A percentile compares a stretch with the other conserved stretches of the same genome.
phyloP scores from a whole-genome alignment of 1,140 invertebrate genomes.

The Aporrectodea caliginosa region DNA sequence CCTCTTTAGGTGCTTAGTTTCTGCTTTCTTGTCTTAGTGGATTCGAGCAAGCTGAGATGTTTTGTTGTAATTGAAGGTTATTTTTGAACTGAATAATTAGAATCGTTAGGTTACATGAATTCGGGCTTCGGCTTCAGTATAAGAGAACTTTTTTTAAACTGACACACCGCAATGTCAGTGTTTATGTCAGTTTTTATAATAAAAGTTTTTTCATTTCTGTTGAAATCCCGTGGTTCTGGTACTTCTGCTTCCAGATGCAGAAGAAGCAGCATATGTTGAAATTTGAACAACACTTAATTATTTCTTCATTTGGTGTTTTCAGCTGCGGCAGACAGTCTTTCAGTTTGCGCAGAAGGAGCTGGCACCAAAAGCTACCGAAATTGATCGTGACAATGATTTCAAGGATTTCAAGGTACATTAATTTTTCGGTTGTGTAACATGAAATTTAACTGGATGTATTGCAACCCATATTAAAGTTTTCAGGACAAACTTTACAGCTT shows the following conservation, averaged over 20 bases:
- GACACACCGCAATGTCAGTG: not conserved
- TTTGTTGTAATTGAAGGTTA: no score
- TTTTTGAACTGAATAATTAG: no score
- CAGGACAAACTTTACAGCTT: not conserved
- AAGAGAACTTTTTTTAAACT: no score
- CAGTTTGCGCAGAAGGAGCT: conserved; percentile 93
- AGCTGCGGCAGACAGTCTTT: conserved; percentile 83
- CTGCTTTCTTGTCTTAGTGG: no score
- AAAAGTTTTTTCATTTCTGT: no score
- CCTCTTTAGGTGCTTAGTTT: no score
- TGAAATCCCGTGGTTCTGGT: no score
- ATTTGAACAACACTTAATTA: not conserved
- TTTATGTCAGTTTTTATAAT: no score
- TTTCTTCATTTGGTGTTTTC: conserved; percentile 32
- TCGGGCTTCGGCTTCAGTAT: no score
- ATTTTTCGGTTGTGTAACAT: conserved; percentile 40
- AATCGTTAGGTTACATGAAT: no score
- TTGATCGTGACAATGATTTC: conserved; percentile 85
- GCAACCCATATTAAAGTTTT: not conserved
- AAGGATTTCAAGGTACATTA: conserved; percentile 61
- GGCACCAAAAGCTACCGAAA: conserved; percentile 83
- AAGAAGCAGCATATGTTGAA: not conserved
- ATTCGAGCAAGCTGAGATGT: no score
- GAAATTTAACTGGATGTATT: not conserved
- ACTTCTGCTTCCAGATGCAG: no score